phyloP scores from a whole-genome alignment of 2,113 vertebrate species.

The Meriones unguiculatus region DNA sequence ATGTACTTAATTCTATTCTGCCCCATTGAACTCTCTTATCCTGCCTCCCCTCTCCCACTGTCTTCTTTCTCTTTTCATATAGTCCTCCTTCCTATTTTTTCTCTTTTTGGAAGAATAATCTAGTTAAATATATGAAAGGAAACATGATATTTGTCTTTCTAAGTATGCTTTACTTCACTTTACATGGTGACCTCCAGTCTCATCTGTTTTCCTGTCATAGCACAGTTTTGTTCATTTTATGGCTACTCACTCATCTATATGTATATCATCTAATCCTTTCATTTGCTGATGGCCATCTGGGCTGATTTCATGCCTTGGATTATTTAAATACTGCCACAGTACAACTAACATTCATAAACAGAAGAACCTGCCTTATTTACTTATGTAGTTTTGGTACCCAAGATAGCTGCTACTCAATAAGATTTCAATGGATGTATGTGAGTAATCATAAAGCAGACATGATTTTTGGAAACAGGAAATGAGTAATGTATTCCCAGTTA shows the following conservation, averaged over 20 bases:
- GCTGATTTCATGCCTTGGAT: background rate
- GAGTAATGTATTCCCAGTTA: background rate
- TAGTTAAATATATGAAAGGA: background rate
- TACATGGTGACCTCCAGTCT: background rate
- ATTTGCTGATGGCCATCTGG: background rate
- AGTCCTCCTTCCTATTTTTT: background rate
- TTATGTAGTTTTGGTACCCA: background rate
- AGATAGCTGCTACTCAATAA: background rate
- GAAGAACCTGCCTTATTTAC: background rate
- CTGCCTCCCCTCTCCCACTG: background rate
- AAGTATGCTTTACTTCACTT: background rate
- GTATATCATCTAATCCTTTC: background rate
- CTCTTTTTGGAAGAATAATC: background rate
- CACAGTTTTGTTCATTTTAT: background rate
- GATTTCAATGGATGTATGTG: background rate
- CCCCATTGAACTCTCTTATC: background rate
- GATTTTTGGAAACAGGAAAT: background rate
- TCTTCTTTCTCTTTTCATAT: background rate
- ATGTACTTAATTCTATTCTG: background rate
- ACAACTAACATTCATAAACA: background rate
- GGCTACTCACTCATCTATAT: background rate
- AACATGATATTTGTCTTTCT: background rate
- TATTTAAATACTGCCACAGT: background rate
- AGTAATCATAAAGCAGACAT: background rate
- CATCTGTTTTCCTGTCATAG: background rate